A percentile compares a stretch with the other conserved stretches of the same genome.
These are phyloP conservation scores for Hydropsyche betteni DNA, from an alignment of 2,888 invertebrate genomes.

Conservation along the genomic window DNA sequence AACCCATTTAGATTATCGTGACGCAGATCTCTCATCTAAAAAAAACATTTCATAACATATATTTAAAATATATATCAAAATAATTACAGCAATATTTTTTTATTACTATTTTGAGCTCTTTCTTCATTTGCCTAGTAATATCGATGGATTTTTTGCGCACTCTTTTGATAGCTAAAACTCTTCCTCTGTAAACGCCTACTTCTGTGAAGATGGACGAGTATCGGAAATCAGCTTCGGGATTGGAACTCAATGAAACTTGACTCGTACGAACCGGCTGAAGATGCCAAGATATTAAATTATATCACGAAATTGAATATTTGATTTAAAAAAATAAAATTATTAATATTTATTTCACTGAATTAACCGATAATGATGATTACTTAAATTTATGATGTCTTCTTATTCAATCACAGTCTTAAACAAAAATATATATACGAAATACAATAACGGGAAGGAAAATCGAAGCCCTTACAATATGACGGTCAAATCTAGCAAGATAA, in stretches of 20 bases:
- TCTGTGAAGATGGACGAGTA: constrained; percentile 91
- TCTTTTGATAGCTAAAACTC: constrained; percentile 86
- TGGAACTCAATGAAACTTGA: constrained; percentile 91
- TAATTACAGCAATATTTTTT: not conserved
- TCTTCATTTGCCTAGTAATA: constrained; percentile 89
- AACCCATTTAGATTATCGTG: constrained; percentile 93
- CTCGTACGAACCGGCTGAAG: constrained; percentile 80
- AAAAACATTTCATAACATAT: constrained; percentile 48
- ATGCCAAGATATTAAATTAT: constrained; percentile 24
- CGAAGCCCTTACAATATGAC: too few relatives aligned
- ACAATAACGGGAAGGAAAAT: too few relatives aligned
- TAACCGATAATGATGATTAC: too few relatives aligned
- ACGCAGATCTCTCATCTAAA: constrained; percentile 86
- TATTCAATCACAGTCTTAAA: too few relatives aligned
- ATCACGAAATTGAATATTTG: not conserved
- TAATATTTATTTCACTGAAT: not conserved
- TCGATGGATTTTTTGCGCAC: constrained; percentile 87
- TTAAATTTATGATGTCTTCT: too few relatives aligned
- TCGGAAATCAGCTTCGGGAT: constrained; percentile 88
- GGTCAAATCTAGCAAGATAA: too few relatives aligned
- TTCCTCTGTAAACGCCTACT: constrained; percentile 87
- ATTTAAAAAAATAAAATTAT: not conserved
- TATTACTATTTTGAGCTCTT: constrained; percentile 88
- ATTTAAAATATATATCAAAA: not conserved
- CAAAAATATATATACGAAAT: too few relatives aligned